Percentiles rank a stretch among this genome's conserved stretches.
phyloP scores from a whole-genome alignment of 2,113 vertebrate genomes.

The Chaetodon trifascialis region DNA sequence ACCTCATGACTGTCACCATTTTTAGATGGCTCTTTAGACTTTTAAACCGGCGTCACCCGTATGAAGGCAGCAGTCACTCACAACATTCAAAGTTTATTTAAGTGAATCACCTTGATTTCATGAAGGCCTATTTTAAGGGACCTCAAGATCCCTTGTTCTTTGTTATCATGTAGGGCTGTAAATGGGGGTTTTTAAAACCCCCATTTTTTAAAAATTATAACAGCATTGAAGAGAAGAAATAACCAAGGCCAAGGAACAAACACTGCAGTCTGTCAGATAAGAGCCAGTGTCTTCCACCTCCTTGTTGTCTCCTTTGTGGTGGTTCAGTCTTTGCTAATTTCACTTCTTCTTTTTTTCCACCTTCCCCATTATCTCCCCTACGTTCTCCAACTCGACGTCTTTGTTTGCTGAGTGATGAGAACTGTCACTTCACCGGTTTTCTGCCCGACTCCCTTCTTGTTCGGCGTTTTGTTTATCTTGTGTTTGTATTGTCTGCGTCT shows the following conservation, averaged over 20 bases:
- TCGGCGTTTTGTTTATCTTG: conserved; percentile 6
- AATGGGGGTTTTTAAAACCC: not conserved
- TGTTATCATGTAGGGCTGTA: not conserved
- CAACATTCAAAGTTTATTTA: not conserved
- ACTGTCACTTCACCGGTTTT: not conserved
- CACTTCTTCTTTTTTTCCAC: not conserved
- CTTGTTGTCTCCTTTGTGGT: not conserved
- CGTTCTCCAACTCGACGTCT: conserved; percentile 13
- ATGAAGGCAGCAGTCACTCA: not conserved
- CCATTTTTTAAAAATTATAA: not conserved
- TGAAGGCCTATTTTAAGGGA: not conserved
- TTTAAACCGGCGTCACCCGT: not conserved
- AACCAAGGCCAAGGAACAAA: not conserved
- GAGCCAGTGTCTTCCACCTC: not conserved
- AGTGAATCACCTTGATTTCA: not conserved
- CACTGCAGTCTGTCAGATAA: not conserved
- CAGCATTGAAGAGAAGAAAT: not conserved
- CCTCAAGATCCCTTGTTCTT: not conserved
- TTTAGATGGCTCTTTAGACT: not conserved
- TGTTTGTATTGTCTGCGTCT: not conserved
- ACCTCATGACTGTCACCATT: not conserved
- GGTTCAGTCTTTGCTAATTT: not conserved
- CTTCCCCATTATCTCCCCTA: conserved; percentile 1
- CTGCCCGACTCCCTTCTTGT: conserved; percentile 3
- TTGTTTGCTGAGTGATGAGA: conserved; percentile 39